Base-by-base conservation (phyloP, 1,140 invertebrate genomes). In the Zaprionus africanus region DNA sequence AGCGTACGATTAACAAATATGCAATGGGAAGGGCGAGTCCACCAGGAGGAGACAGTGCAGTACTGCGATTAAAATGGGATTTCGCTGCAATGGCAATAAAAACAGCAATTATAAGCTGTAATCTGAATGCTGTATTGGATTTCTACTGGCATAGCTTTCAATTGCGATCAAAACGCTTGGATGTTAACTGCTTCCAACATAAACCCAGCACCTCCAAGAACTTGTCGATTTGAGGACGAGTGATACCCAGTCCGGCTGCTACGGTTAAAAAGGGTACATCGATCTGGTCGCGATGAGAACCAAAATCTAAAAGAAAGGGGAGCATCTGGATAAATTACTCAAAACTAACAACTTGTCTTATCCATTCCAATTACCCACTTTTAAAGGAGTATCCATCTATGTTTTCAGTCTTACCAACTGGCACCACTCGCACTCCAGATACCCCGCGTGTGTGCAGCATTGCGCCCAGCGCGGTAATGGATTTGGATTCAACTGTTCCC, bases 361-460 rank as follows among this genome's bases (percentile, higher is more conserved):
- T 36, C 11, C 13, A 5, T 53, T 19, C 43, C 51, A 31, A 15
- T 17, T 46, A 75, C 76, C 56, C 13, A 87, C 90, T 74, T 26
- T 78, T 51, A 80, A 93, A 93, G 24, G 74, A 60, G 63, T 85
- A 72, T 0, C 79, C 85, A 77, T 90, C 83, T 28, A 93, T 93
- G 9, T 26, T 61, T 67, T 93, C 92, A 5, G 11, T 68, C 15
- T 90, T 82, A 5, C 71, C 72, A 15, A 71, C 60, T 13, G 72
- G 51, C 19, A 93, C 65, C 34, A 93, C 93, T 31, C 93, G 79
- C 4, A 81, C 85, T 2, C 93, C 93, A 5, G 92, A 93, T 13
- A 93, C 74, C 34, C 92, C 92, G 17, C 92, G 79, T 5, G 80
- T 79, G 73, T 92, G 92, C 9, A 93, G 71, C 92, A 93, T 93